These are phyloP conservation scores for Eira barbara DNA, from an alignment of 2,113 vertebrate genomes.

Conservation along the genomic window DNA sequence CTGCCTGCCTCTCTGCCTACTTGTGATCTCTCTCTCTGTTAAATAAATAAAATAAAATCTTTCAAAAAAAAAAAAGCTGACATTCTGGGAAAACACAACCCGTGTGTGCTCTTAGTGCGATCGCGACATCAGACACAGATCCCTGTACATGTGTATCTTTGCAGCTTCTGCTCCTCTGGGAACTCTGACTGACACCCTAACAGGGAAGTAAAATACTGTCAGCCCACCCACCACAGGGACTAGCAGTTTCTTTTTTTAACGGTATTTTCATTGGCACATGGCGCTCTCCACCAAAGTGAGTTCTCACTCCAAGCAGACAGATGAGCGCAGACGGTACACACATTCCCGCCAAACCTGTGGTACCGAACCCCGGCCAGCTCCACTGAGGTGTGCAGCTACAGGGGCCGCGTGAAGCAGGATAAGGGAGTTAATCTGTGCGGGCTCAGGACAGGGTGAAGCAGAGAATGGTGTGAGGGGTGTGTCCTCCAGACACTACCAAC, in stretches of 20 bases:
- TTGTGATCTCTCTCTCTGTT: too few relatives aligned
- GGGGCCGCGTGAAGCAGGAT: background rate
- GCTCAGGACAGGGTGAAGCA: background rate
- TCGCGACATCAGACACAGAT: background rate
- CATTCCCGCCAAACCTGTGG: background rate
- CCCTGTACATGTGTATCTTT: accelerated
- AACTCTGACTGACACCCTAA: background rate
- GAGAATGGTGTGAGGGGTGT: background rate
- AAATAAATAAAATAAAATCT: too few relatives aligned
- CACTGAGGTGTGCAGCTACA: background rate
- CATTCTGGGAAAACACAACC: background rate
- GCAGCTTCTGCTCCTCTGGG: background rate
- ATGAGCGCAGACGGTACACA: background rate
- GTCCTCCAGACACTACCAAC: too few relatives aligned
- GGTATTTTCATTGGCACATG: background rate
- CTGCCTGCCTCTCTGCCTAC: too few relatives aligned
- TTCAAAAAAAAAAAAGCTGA: background rate
- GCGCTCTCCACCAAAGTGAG: background rate
- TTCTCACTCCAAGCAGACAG: background rate
- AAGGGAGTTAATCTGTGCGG: accelerated
- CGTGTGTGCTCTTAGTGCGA: background rate
- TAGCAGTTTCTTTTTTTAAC: background rate
- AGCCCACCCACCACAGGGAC: accelerated
- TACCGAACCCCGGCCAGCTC: background rate
- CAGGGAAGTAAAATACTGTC: background rate